Base-by-base conservation (phyloP, 53 echinoderm and acorn worm species). In the Actinopyga echinites region DNA sequence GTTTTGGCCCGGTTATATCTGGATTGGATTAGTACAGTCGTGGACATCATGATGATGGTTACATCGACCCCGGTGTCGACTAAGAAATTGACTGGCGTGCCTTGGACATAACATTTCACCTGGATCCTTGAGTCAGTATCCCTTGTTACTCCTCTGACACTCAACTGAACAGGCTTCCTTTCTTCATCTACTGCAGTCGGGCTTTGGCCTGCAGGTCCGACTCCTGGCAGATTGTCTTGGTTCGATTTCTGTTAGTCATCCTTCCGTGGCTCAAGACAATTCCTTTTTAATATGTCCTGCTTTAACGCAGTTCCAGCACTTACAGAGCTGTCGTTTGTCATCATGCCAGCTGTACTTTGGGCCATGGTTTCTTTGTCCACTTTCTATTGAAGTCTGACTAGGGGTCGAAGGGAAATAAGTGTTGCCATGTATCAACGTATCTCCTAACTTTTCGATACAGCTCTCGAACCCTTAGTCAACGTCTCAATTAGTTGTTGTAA, bases 131-230 rank as follows among this genome's bases (percentile, higher is more conserved):
- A 21, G 29, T 53, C 69, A 54, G 24, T 32, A 30, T 67, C n/a
- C 23, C 15, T 63, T 36, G 35, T 20, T 54, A 19, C 69, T 3
- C 15, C 26, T 30, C 55, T 24, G 20, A 56, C 84, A 67, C 49
- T 66, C 8, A 31, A 83, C 28, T 56, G 17, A 15, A 17, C 57
- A 59, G 79, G 79, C 79, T 31, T 34, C 33, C n/a, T 57, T 17
- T 34, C 52, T 21, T 23, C 42, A 43, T 74, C 53, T 74, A 74
- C 4, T 55, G 19, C 84, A 22, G 69, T 12, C 83, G 69, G 68
- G 62, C 68, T 83, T 67, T 36, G 84, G 84, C 67, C 84, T 25
- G 34, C 53, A 83, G 69, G 84, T 49, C 56, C 84, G 84, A 33
- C 69, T 40, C 37, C 25, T 34, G 68, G 67, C 44, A 49, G 84